Base-by-base conservation (phyloP, 2,113 vertebrate genomes). In the Megaceryle maxima region DNA sequence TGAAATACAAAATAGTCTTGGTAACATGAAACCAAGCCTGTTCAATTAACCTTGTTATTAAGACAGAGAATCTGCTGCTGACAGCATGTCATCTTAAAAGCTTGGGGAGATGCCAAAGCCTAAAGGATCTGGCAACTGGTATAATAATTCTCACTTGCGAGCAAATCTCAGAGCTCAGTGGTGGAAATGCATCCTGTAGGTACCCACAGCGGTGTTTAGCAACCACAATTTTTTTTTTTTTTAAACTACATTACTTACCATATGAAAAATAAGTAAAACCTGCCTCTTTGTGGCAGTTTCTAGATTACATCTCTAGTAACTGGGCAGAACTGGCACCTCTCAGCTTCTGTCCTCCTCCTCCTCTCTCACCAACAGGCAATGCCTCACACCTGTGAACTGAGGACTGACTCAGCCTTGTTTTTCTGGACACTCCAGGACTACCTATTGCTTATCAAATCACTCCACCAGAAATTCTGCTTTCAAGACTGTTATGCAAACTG, bases 231-330 rank as follows among this genome's bases (percentile, higher is more conserved):
- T 46, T 31, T 29, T 56, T 29, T 56, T 9, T 22, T 55, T 84
- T 82, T 59, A 9, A 19, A 48, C 46, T 35, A 6, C 10, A 5
- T 26, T 53, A 73, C 44, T 79, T 60, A 41, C 5, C 13, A 4
- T 12, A 57, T 24, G 31, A 94, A 92, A 95, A 94, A 21, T 51
- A 83, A 93, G 86, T 57, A 67, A 89, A 93, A 79, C 31, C 94
- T 95, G 95, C 92, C 95, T 81, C 96, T 89, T 57, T 66, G 96
- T 93, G 96, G 95, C 73, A 55, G 83, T 79, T 91, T 73, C 39
- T 53, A 73, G 75, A 79, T 39, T 84, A 53, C 44, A 46, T 3
- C 7, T 28, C 46, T 51, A 48, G 60, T 33, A 64, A 72, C 24
- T 21, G 35, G 31, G 60, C 43, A 84, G 43, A 59, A 43, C 66